These are phyloP conservation scores for Drosophila sordidula DNA, from an alignment of 2,888 invertebrate genomes.

Conservation along the genomic window DNA sequence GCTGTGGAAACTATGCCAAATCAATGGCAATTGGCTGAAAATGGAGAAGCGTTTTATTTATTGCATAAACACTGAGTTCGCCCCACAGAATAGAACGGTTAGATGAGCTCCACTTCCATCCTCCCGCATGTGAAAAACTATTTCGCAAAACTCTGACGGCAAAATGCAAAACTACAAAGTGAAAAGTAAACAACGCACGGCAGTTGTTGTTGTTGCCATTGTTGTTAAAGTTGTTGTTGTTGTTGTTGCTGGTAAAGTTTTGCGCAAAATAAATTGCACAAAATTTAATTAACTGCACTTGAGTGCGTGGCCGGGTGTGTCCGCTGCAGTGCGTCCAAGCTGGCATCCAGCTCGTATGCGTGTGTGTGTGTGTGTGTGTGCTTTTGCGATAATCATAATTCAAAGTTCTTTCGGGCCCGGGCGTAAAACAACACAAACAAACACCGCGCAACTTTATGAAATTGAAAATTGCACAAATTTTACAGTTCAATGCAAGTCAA, in stretches of 20 bases:
- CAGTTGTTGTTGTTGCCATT: conserved; percentile 27
- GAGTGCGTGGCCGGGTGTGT: conserved; percentile 64
- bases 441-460: conserved; percentile 74
- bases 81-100: conserved; percentile 9
- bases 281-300: conserved; percentile 79
- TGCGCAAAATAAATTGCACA: conserved; percentile 76
- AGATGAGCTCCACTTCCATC: background rate
- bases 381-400: conserved; percentile 73
- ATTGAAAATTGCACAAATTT: conserved; percentile 79
- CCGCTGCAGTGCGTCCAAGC: conserved; percentile 37
- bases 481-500: conserved; percentile 73
- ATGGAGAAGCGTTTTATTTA: conserved; percentile 57
- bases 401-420: conserved; percentile 62
- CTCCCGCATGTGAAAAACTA: conserved; percentile 42
- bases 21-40: conserved; percentile 58
- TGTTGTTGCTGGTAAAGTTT: conserved; percentile 63
- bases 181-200: conserved; percentile 71
- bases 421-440: conserved; percentile 61
- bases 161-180: conserved; percentile 75
- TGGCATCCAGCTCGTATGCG: conserved; percentile 15
- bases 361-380: conserved; percentile 32
- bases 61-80: conserved; percentile 51
- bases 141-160: conserved; percentile 62
- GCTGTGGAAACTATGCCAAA: conserved; percentile 63
- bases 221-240: conserved; percentile 28